Conservation (phyloP, 2,113 vertebrate genomes). For the Brachyhypopomus gauderio region DNA sequence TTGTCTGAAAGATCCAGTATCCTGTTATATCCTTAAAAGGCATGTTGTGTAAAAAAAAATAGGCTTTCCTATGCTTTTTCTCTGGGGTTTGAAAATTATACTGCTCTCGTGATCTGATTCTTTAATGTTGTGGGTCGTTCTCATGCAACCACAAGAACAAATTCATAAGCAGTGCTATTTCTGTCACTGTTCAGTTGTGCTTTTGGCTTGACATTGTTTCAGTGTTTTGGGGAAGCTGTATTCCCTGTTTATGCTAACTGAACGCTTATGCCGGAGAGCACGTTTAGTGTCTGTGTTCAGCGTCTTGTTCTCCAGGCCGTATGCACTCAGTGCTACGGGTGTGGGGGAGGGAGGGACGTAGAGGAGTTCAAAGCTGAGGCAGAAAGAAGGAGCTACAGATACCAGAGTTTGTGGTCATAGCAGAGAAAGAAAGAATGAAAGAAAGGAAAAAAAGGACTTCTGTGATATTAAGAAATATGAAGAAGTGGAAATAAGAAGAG, state of each 20-base stretch:
- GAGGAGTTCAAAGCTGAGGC: background rate
- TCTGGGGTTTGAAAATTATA: no score
- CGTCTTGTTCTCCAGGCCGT: slow-evolving; percentile 23
- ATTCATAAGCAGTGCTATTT: background rate
- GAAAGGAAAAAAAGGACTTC: background rate
- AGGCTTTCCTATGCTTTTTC: no score
- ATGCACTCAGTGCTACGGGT: slow-evolving; percentile 1
- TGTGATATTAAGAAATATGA: slow-evolving; percentile 14
- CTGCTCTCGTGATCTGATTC: no score
- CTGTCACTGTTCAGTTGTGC: background rate
- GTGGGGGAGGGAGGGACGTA: background rate
- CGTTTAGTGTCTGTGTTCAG: slow-evolving; percentile 34
- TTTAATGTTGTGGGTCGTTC: background rate
- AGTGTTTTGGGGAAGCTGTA: background rate
- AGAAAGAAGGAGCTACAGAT: background rate
- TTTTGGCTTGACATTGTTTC: background rate
- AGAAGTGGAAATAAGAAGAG: background rate
- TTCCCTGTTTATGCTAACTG: background rate
- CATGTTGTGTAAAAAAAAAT: no score
- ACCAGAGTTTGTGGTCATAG: background rate
- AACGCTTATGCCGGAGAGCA: background rate
- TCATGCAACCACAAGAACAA: background rate
- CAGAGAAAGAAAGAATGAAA: no score
- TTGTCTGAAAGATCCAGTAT: no score
- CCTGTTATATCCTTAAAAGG: no score